Percentiles rank a stretch among this genome's conserved stretches.
Evolutionary conservation across 2,888 invertebrate genomes (phyloP).

Genomic region (Drosophila nigritarsus): DNA sequence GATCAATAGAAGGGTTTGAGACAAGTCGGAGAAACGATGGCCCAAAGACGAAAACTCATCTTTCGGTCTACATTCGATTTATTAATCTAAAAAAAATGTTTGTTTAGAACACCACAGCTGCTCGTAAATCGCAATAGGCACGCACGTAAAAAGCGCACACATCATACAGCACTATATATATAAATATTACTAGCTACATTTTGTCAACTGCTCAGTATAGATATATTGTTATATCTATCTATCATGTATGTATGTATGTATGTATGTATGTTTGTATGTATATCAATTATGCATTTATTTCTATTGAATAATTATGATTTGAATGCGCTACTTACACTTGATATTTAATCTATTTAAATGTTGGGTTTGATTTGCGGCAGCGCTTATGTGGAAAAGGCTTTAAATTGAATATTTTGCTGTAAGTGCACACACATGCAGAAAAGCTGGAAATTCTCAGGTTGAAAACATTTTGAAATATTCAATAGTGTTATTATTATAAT

Average conservation of each 20-base stretch:
- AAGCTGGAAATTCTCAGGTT: constrained; percentile 1
- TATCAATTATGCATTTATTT: constrained; percentile 15
- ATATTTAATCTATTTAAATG: constrained; percentile 25
- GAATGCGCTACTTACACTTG: constrained; percentile 44
- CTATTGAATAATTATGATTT: constrained; percentile 34
- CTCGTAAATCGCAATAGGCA: constrained; percentile 71
- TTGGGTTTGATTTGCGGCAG: constrained; percentile 25
- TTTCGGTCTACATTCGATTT: constrained; percentile 28
- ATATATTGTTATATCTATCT: constrained; percentile 19
- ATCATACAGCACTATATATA: constrained; percentile 39
- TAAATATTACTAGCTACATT: constrained; percentile 73
- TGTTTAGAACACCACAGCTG: constrained; percentile 76
- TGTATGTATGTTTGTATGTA: constrained; percentile 5
- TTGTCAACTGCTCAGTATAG: constrained; percentile 49
- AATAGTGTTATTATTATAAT: constrained; percentile 14
- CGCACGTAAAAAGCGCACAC: constrained; percentile 72
- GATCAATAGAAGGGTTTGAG: constrained; percentile 20
- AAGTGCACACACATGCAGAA: not conserved
- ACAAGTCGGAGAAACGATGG: constrained; percentile 30
- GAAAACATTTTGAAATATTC: constrained; percentile 16
- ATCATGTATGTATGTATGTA: constrained; percentile 4
- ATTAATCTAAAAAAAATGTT: constrained; percentile 62
- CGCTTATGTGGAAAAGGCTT: constrained; percentile 23
- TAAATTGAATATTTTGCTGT: constrained; percentile 9
- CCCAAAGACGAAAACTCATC: constrained; percentile 28